Base-by-base conservation (phyloP, 2,113 vertebrate species). In the Sciurus niger region DNA sequence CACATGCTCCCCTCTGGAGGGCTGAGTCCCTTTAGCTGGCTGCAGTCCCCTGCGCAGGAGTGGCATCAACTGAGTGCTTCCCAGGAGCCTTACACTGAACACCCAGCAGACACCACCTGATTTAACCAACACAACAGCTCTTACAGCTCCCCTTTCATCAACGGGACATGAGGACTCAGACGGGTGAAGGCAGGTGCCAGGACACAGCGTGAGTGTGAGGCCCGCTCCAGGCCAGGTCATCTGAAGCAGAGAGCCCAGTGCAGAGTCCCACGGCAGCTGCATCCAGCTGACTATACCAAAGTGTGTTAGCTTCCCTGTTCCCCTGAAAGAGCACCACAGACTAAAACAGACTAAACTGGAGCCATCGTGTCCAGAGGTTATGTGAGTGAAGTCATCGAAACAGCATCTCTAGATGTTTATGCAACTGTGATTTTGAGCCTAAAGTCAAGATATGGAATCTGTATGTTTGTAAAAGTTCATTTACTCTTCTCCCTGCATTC, bases 21-120 rank as follows among this genome's bases (percentile, higher is more conserved):
- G 11, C 6, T 28, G 10, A 1, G 25, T 78, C 37, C 60, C 32
- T 9, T 20, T 2, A 20, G 78, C 84, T 13, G 43, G 22, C 51
- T 4, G 0, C 8, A 4, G 0, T 16, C 53, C 8, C 30, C 11
- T 11, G 1, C 30, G 37, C 32, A 4, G 6, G 3, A 1, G 24
- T 7, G 11, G 24, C 37, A 5, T 0, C 10, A 4, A 30, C 0
- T 1, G 30, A 63, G 28, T 14, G 3, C 14, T 43, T 82, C 34
- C 22, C 9, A 0, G 37, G 25, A 18, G 67, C 51, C 14, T 5
- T 0, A 1, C 10, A 32, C 34, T 46, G n/a, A 70, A 32, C 9
- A 9, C 74, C 37, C 65, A 17, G 37, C 13, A 4, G n/a, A 28
- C 3, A 0, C 28, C 18, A 16, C 77, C 30, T 43, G 51, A 24